Evolutionary conservation across 2,113 vertebrate species (phyloP).

Genomic region (Pterocles gutturalis): DNA sequence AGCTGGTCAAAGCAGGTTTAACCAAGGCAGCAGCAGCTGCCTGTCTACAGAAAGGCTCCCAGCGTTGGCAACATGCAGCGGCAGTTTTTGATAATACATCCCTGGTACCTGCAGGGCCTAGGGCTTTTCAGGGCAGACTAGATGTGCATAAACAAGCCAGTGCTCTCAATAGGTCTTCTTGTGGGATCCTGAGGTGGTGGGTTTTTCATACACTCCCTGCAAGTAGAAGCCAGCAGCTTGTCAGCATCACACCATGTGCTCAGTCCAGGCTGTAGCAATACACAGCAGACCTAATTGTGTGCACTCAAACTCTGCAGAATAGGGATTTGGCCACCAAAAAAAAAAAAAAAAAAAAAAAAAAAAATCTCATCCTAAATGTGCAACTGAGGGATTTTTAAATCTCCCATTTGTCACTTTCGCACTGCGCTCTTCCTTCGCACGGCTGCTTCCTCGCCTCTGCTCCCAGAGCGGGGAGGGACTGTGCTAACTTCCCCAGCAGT

Average conservation of each 20-base stretch:
- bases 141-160: background rate
- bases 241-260: background rate
- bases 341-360: too few relatives aligned
- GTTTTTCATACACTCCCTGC: rapidly evolving
- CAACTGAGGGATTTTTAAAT: background rate
- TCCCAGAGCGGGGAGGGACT: background rate
- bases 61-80: background rate
- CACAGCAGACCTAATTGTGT: rapidly evolving
- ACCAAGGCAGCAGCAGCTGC: background rate
- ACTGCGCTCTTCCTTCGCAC: background rate
- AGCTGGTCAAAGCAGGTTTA: slow-evolving; percentile 2
- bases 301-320: background rate
- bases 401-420: background rate
- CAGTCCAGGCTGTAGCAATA: background rate
- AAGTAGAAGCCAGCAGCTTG: background rate
- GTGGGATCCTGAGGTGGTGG: background rate
- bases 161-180: background rate
- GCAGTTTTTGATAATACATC: background rate
- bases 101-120: background rate
- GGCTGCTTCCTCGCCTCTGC: background rate
- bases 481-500: background rate
- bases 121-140: background rate
- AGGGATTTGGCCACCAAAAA: background rate
- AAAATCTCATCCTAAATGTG: background rate
- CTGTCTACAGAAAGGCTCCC: background rate